These are phyloP conservation scores for Nomada flava DNA, from an alignment of 2,888 invertebrate species.

Conservation along the genomic window DNA sequence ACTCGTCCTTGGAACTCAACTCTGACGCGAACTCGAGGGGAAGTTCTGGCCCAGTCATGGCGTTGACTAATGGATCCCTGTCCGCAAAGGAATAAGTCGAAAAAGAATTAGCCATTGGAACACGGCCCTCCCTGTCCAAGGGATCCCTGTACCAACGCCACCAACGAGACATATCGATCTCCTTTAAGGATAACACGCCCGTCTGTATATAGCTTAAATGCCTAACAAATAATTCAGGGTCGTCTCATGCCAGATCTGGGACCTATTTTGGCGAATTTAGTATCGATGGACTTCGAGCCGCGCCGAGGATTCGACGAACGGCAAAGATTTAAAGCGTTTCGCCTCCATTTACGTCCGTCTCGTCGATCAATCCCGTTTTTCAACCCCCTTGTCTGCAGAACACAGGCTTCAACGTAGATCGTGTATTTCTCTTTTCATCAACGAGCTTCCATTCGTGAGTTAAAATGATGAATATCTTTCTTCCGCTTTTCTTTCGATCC, in stretches of 20 bases:
- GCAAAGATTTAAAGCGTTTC: slow-evolving; percentile 64
- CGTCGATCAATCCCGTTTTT: slow-evolving; percentile 20
- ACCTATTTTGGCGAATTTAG: slow-evolving; percentile 71
- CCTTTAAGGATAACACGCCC: slow-evolving; percentile 75
- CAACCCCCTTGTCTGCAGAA: too few relatives aligned
- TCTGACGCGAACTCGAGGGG: slow-evolving; percentile 75
- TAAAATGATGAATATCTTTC: background rate
- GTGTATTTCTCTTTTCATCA: background rate
- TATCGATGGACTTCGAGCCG: slow-evolving; percentile 56
- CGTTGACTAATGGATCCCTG: slow-evolving; percentile 81
- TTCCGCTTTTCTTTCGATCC: too few relatives aligned
- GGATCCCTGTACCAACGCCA: slow-evolving; percentile 75
- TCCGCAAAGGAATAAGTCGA: slow-evolving; percentile 80
- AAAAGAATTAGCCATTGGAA: slow-evolving; percentile 69
- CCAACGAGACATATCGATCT: slow-evolving; percentile 82
- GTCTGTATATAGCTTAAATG: slow-evolving; percentile 81
- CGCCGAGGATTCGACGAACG: slow-evolving; percentile 47
- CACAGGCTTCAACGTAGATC: background rate
- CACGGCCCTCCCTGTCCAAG: slow-evolving; percentile 73
- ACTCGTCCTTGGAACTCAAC: slow-evolving; percentile 78
- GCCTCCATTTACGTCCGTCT: slow-evolving; percentile 39
- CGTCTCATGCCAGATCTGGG: slow-evolving; percentile 70
- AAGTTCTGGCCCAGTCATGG: slow-evolving; percentile 75
- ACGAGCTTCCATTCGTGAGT: background rate
- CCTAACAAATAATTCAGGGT: slow-evolving; percentile 74